A percentile compares a stretch with the other conserved stretches of the same genome.
Conservation (phyloP, 2,113 vertebrate species). For the Megaptera novaeangliae region DNA sequence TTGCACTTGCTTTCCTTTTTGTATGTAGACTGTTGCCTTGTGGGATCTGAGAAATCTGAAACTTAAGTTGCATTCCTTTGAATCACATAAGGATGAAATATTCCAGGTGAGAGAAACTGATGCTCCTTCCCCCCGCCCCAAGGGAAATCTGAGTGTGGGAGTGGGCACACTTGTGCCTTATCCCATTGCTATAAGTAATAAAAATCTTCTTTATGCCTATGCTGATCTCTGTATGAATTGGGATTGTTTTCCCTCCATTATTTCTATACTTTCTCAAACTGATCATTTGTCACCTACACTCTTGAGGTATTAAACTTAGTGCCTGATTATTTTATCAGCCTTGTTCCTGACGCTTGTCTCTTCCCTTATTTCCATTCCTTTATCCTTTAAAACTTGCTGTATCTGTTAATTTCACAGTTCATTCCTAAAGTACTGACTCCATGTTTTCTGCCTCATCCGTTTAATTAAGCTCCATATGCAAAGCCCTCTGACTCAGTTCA, state of each 20-base stretch:
- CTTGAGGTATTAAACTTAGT: not conserved
- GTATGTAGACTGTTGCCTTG: conserved; percentile 91
- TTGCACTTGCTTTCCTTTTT: not conserved
- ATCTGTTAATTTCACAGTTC: not conserved
- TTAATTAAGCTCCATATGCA: not conserved
- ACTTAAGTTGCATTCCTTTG: conserved; percentile 97
- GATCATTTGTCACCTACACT: not conserved
- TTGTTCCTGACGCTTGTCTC: not conserved
- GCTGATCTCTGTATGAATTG: not conserved
- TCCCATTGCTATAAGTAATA: not conserved
- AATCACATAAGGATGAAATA: conserved; percentile 99
- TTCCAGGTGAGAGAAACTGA: conserved; percentile 89
- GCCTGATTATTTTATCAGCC: not conserved
- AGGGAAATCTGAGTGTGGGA: not conserved
- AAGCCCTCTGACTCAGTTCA: not conserved
- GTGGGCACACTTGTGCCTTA: not conserved
- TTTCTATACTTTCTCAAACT: not conserved
- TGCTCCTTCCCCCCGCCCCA: not conserved
- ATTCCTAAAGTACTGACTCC: not conserved
- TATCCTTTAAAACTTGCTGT: not conserved
- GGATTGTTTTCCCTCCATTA: not conserved
- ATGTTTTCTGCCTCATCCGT: not conserved
- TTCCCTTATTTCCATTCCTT: not conserved
- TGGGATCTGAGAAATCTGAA: conserved; percentile 98
- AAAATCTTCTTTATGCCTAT: not conserved